Evolutionary conservation across 2,797 vertebrate genomes (phyloP).

Genomic region (Melanotaenia pygmaea): DNA sequence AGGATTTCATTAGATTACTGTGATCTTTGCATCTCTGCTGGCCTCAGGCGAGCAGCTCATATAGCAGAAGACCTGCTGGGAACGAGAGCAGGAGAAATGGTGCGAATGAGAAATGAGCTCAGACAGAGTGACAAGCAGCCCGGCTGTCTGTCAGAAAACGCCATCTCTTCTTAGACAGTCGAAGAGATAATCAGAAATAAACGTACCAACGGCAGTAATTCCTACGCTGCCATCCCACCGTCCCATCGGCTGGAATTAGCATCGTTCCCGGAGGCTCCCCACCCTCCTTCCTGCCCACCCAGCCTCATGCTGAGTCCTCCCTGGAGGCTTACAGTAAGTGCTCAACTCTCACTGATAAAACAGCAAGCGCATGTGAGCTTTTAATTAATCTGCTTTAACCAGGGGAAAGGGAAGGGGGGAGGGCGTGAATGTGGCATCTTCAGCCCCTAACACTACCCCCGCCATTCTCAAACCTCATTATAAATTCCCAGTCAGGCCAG

Average conservation of each 20-base stretch:
- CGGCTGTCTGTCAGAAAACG: constrained; percentile 21
- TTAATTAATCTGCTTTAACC: constrained; percentile 79
- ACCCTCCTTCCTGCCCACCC: constrained; percentile 46
- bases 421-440: constrained; percentile 50
- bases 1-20: constrained; percentile 34
- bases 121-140: constrained; percentile 45
- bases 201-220: constrained; percentile 38
- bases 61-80: neutral
- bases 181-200: constrained; percentile 51
- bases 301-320: constrained; percentile 44
- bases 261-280: constrained; percentile 56
- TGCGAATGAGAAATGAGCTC: constrained; percentile 31
- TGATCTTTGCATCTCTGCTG: constrained; percentile 14
- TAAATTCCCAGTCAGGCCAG: constrained; percentile 51
- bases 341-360: constrained; percentile 73
- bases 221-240: constrained; percentile 44
- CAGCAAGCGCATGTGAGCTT: constrained; percentile 59
- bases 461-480: constrained; percentile 57
- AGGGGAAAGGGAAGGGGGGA: constrained; percentile 17
- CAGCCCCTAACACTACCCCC: constrained; percentile 21
- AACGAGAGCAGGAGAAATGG: neutral
- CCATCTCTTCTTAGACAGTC: constrained; percentile 45
- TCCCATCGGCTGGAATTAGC: constrained; percentile 69
- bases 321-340: constrained; percentile 72
- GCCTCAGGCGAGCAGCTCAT: constrained; percentile 19